Percentiles rank a stretch among this genome's conserved stretches.
Conservation (phyloP, 2,113 vertebrate species). For the Phrynosoma blainvillii region DNA sequence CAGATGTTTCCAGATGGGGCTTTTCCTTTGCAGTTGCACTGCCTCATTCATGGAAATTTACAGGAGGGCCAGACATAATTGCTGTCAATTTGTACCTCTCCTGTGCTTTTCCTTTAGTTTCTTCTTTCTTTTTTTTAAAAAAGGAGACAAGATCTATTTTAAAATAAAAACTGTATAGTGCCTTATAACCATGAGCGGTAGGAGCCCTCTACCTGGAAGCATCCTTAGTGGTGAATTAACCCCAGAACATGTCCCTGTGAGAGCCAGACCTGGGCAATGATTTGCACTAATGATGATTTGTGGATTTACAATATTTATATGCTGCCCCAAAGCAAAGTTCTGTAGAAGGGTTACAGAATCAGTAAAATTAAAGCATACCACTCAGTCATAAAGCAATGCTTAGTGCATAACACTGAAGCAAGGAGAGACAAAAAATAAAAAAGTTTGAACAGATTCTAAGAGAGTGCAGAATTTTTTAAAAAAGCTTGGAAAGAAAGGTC, state of each 20-base stretch:
- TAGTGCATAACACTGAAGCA: not conserved
- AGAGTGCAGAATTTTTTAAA: not conserved
- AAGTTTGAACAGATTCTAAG: not conserved
- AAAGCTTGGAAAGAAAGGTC: not conserved
- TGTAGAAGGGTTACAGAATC: not conserved
- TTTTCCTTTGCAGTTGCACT: too few species aligned
- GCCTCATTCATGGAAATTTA: too few species aligned
- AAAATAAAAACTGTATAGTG: too few species aligned
- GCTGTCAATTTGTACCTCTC: too few species aligned
- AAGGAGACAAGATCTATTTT: too few species aligned
- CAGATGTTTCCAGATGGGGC: too few species aligned
- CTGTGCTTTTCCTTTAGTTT: too few species aligned
- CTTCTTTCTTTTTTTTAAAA: too few species aligned
- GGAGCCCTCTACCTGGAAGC: too few species aligned
- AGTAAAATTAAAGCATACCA: not conserved
- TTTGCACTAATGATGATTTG: too few species aligned
- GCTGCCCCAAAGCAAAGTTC: not conserved
- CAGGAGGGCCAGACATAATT: too few species aligned
- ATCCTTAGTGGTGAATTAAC: not conserved
- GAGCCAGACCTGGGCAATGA: not conserved
- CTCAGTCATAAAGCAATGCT: not conserved
- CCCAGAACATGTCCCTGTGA: not conserved
- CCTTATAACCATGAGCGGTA: too few species aligned
- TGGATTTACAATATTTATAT: not conserved
- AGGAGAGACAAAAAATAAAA: not conserved